Evolutionary conservation across 2,113 vertebrate species (phyloP), one percentile per base, ranked within the genome.

Genomic region (Orycteropus afer): DNA sequence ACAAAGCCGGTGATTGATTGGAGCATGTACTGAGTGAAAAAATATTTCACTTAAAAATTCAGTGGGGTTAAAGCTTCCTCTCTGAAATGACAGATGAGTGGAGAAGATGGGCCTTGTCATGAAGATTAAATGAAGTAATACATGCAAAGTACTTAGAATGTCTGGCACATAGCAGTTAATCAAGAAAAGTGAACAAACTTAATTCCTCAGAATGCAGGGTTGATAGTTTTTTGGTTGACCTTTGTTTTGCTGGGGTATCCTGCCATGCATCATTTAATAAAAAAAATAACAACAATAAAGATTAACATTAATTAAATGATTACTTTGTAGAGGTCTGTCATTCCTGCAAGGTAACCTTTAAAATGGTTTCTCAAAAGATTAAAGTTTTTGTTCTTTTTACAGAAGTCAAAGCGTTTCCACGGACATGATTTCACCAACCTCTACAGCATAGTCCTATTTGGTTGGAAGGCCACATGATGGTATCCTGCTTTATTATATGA

Each of bases 261-360:
- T 97, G 67, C 81, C 74, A 92, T 78, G 45, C 88, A 89, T 96
- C 95, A 94, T 95, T 97, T 94, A 94, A 95, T 91, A 95, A 93
- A 91, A 89, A 94, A 93, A 89, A 89, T 59, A 95, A 93, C 27
- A 95, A 92, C 86, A 97, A 96, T 97, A 97, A 97, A 97, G 40
- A 74, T 93, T 97, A 96, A 74, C 94, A 90, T 94, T 96, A 95
- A 90, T 92, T 97, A 96, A 95, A 89, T 95, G 91, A 95, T 91
- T 88, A 76, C 81, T 92, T 91, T 95, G 95, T 96, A 97, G 89
- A 97, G 73, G 94, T 95, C 81, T 96, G 67, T 97, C 79, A 96
- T 96, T 97, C 49, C 32, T 95, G 49, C 89, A 95, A 95, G 78
- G 81, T 53, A 94, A 87, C 80, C 95, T n/a, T 78, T 89, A 85